Evolutionary conservation across 2,888 invertebrate genomes (phyloP).

Genomic region (Hirtodrosophila confusa): DNA sequence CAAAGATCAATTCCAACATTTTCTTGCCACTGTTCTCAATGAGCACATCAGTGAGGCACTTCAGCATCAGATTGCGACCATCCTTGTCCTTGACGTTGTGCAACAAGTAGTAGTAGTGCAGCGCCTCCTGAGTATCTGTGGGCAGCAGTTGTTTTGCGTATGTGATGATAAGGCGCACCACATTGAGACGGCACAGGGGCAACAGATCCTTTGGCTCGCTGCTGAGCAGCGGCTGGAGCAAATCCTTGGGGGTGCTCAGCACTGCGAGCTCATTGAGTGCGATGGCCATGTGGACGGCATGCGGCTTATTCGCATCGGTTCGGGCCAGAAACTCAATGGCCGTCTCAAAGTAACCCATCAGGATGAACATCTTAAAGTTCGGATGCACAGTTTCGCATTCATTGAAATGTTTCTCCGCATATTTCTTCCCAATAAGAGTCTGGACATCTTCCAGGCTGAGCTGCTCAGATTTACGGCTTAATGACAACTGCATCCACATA

Average conservation of each 20-base stretch:
- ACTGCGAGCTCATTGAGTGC: conserved; percentile 94
- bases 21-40: conserved; percentile 91
- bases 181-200: conserved; percentile 93
- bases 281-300: conserved; percentile 97
- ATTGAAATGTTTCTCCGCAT: conserved; percentile 96
- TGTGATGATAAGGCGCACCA: conserved; percentile 93
- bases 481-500: conserved; percentile 95
- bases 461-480: conserved; percentile 85
- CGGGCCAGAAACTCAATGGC: conserved; percentile 97
- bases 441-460: conserved; percentile 93
- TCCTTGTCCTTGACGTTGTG: conserved; percentile 91
- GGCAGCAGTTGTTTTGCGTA: conserved; percentile 88
- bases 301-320: conserved; percentile 88
- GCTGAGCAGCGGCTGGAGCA: conserved; percentile 88
- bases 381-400: conserved; percentile 91
- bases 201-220: conserved; percentile 84
- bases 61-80: conserved; percentile 93
- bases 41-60: conserved; percentile 92
- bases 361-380: conserved; percentile 92
- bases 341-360: conserved; percentile 98
- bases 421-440: conserved; percentile 93
- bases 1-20: conserved; percentile 87
- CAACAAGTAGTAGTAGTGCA: conserved; percentile 90
- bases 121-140: conserved; percentile 91
- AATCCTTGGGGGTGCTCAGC: conserved; percentile 90